phyloP scores from a whole-genome alignment of 2,797 vertebrate species.

The Neosalanx taihuensis region DNA sequence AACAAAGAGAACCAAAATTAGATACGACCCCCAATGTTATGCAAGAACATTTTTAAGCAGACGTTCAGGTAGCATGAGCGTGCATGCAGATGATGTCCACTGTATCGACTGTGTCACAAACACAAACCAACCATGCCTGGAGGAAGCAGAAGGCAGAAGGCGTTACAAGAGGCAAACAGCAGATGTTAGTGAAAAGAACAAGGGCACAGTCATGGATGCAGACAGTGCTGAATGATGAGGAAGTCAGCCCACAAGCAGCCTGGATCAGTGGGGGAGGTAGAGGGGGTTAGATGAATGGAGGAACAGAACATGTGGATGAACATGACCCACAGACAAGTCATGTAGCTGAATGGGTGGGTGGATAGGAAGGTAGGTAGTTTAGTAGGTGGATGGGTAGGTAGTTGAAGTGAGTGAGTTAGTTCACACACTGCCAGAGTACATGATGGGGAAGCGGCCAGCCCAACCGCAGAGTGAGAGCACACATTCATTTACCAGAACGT shows the following conservation, averaged over 20 bases:
- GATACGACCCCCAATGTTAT: not conserved
- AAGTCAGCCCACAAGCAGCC: not conserved
- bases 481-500: conserved; percentile 83
- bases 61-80: not conserved
- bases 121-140: not conserved
- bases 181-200: conserved; percentile 5
- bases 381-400: not conserved
- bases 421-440: not conserved
- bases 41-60: not conserved
- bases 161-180: not conserved
- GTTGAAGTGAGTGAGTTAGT: not conserved
- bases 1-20: not conserved
- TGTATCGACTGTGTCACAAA: too few relatives aligned
- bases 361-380: not conserved
- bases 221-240: not conserved
- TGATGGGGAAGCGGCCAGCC: not conserved
- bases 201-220: not conserved
- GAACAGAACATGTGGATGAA: not conserved
- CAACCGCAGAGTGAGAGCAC: not conserved
- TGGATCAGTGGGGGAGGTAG: not conserved
- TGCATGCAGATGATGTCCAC: too few relatives aligned
- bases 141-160: not conserved
- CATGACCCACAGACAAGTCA: not conserved
- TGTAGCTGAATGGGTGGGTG: not conserved
- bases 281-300: not conserved